Base-by-base conservation (phyloP, 2,797 vertebrate genomes). In the Coregonus ussuriensis region DNA sequence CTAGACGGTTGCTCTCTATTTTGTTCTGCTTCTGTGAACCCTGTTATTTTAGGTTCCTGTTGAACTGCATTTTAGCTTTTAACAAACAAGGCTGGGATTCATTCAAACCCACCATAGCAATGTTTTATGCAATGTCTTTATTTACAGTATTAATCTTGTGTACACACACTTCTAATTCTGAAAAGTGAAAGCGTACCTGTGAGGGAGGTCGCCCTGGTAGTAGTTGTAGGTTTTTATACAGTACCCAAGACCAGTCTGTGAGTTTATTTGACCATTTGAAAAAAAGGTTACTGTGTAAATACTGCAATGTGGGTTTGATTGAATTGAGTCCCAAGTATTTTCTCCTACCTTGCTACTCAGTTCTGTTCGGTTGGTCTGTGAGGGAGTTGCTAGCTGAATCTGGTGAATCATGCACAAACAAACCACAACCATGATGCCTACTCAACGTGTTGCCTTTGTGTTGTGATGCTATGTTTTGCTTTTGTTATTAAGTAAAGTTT, bases 361-460 rank as follows among this genome's bases (percentile, higher is more conserved):
- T 13, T 59, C 21, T 75, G n/a, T 86, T 85, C 21, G 33, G 67
- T 75, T 63, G 68, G 84, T 74, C 70, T 37, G 59, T 16, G 56
- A 41, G 59, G 81, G 59, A 77, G 65, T 82, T 79, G 68, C 73
- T 15, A 70, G 76, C 25, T 25, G 25, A 25, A 25, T 25, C 25
- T 25, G 25, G 25, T 25, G 25, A 25, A 76, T 80, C 76, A 9
- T 83, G 83, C 71, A 81, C 84, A 84, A 69, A 85, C 76, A 84
- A 67, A 85, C 76, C 80, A 82, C 81, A 84, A 85, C 79, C 75
- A 69, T 89, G 86, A 86, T 89, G 89, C 85, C 90, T 90, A 80
- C 78, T 88, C 65, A 84, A 86, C 81, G 47, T 88, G 89, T 92
- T 93, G 91, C 90, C 92, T 93, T 92, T 87, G 88, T 91, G 88